Evolutionary conservation across 2,113 vertebrate genomes (phyloP).

Genomic region (Ptilorrhoa leucosticta): DNA sequence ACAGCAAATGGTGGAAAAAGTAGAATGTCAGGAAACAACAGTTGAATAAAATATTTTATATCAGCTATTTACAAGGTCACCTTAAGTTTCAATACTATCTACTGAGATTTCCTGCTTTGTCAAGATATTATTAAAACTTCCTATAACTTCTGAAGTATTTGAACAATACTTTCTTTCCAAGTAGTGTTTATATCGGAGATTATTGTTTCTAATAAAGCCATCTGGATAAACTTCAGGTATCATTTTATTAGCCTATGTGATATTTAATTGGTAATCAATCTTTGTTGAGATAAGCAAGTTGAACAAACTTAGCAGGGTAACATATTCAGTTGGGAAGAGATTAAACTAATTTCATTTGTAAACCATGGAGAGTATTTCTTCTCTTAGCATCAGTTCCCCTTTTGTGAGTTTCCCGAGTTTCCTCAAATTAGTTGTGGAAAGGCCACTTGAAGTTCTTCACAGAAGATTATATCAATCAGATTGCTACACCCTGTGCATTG

Average conservation of each 20-base stretch:
- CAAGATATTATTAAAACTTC: conserved; percentile 26
- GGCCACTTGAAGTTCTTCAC: background rate
- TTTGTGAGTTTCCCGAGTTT: background rate
- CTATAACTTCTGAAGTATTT: conserved; percentile 26
- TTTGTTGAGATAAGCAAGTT: conserved; percentile 63
- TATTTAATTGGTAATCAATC: conserved; percentile 65
- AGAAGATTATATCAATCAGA: background rate
- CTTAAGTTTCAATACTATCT: conserved; percentile 54
- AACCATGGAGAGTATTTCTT: background rate
- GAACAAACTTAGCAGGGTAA: conserved; percentile 45
- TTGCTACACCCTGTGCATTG: background rate
- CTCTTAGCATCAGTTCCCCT: background rate
- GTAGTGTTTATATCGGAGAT: conserved; percentile 1
- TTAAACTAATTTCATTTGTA: conserved; percentile 47
- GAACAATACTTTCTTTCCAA: conserved; percentile 17
- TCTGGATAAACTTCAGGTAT: conserved; percentile 53
- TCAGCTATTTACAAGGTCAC: conserved; percentile 69
- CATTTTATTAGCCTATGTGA: conserved; percentile 17
- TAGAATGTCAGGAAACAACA: conserved; percentile 19
- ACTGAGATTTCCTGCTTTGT: conserved; percentile 42
- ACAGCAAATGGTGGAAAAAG: conserved; percentile 46
- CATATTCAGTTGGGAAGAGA: conserved; percentile 30
- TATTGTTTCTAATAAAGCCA: conserved; percentile 57
- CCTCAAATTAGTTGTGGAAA: background rate
- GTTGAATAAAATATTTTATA: conserved; percentile 51